A percentile compares a stretch with the other conserved stretches of the same genome.
Evolutionary conservation across 2,113 vertebrate species (phyloP).

Genomic region (Pelecanus crispus): DNA sequence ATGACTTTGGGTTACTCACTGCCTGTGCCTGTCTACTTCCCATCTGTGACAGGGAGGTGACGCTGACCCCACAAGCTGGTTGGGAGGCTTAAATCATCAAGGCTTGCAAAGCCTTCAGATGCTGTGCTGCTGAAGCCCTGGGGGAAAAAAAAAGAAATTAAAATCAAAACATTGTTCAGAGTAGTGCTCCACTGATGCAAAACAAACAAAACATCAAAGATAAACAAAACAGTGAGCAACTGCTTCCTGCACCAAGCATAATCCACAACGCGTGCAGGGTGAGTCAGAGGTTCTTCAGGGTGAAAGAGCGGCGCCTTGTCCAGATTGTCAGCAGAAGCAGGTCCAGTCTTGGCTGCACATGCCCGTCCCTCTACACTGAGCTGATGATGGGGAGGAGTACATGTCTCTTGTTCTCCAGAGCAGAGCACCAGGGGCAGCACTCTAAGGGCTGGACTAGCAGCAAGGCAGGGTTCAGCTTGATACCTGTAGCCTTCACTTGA

Average conservation of each 20-base stretch:
- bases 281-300: neutral
- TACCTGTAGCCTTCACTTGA: neutral
- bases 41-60: neutral
- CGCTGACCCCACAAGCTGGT: constrained; percentile 10
- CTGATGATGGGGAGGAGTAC: neutral
- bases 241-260: neutral
- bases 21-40: neutral
- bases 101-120: neutral
- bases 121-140: neutral
- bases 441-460: neutral
- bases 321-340: neutral
- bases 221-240: constrained; percentile 7
- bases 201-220: constrained; percentile 1
- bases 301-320: neutral
- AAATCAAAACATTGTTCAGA: constrained; percentile 31
- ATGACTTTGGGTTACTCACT: neutral
- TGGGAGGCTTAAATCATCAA: neutral
- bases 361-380: neutral
- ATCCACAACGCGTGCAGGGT: neutral
- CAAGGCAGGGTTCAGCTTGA: neutral
- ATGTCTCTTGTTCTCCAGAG: neutral
- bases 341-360: neutral
- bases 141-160: neutral
- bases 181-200: neutral
- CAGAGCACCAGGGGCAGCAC: neutral